Evolutionary conservation across 2,888 invertebrate genomes (phyloP).

Genomic region (Flexamia atlantica): DNA sequence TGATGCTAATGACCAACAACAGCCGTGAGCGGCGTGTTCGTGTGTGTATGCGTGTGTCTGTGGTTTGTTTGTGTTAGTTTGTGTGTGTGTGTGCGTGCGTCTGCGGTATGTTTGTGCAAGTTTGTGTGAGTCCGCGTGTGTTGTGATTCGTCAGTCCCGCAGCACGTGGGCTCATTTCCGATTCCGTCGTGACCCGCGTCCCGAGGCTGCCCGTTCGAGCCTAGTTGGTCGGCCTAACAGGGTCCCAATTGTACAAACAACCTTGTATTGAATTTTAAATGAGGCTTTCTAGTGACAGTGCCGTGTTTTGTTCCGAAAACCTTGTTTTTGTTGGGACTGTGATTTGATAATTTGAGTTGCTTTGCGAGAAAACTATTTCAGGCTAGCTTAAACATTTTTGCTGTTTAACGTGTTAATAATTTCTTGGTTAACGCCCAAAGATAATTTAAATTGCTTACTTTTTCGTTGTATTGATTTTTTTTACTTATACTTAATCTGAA

Average conservation of each 20-base stretch:
- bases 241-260: constrained; percentile 28
- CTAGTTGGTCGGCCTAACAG: constrained; percentile 38
- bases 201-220: background rate
- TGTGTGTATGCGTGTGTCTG: background rate
- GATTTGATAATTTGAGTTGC: no score
- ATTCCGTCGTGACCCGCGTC: constrained; percentile 34
- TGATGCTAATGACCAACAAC: constrained; percentile 1
- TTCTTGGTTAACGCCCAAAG: no score
- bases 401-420: no score
- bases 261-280: constrained; percentile 32
- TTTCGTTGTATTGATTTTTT: no score
- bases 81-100: background rate
- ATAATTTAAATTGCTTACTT: no score
- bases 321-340: background rate
- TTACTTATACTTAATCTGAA: no score
- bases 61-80: background rate
- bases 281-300: constrained; percentile 35
- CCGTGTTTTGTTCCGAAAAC: constrained; percentile 1
- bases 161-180: constrained; percentile 25
- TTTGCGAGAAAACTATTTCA: no score
- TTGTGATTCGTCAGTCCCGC: background rate
- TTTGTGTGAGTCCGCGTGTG: background rate
- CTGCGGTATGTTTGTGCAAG: background rate
- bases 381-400: no score
- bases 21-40: background rate